These are phyloP conservation scores for Melolontha melolontha DNA, from an alignment of 2,888 invertebrate species.

Conservation along the genomic window DNA sequence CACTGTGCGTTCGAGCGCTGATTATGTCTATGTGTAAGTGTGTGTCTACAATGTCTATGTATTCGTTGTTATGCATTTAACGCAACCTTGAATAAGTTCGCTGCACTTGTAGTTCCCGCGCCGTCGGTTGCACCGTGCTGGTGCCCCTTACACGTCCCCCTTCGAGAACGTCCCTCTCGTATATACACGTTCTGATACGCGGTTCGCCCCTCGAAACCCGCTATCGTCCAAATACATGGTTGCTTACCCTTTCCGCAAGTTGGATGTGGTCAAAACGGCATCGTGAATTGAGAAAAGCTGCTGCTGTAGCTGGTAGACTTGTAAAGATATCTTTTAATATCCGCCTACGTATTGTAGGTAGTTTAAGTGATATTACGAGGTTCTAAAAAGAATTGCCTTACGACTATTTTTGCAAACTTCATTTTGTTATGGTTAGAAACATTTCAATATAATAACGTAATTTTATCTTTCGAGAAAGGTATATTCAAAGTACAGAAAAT, in stretches of 20 bases:
- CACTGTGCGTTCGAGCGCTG: conserved; percentile 1
- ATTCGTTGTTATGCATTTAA: conserved; percentile 47
- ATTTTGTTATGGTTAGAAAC: too few relatives aligned
- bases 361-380: not conserved
- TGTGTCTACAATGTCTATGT: conserved; percentile 15
- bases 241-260: conserved; percentile 35
- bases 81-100: conserved; percentile 54
- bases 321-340: conserved; percentile 3
- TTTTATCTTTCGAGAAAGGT: too few relatives aligned
- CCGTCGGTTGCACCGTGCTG: conserved; percentile 40
- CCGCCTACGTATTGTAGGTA: not conserved
- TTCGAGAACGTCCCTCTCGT: conserved; percentile 29
- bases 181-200: conserved; percentile 32
- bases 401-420: not conserved
- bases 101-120: conserved; percentile 54
- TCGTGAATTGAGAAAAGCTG: conserved; percentile 27
- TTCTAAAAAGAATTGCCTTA: conserved; percentile 1
- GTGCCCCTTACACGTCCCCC: conserved; percentile 43
- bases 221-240: conserved; percentile 1
- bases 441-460: too few relatives aligned
- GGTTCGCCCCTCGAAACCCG: conserved; percentile 34
- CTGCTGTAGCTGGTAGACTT: not conserved
- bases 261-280: not conserved
- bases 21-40: conserved; percentile 32
- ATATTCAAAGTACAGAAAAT: too few relatives aligned